These are phyloP conservation scores for Daktulosphaira vitifoliae DNA, from an alignment of 1,140 invertebrate genomes.

Conservation along the genomic window DNA sequence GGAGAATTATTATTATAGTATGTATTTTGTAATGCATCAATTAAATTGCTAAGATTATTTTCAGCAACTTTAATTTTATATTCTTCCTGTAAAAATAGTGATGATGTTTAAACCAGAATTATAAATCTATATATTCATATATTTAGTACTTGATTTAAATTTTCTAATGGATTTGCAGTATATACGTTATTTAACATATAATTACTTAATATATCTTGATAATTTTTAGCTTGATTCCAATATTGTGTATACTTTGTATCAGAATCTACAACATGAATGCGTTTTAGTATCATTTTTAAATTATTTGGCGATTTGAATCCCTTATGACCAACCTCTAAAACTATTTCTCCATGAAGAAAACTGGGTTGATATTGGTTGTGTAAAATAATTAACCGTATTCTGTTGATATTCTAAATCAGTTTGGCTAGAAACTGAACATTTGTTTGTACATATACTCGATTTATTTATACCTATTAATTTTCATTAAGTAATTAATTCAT, in stretches of 20 bases:
- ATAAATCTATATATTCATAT: not conserved
- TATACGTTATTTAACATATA: not conserved
- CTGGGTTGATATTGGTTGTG: too few relatives aligned
- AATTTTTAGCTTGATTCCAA: not conserved
- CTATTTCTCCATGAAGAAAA: too few relatives aligned
- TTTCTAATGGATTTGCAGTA: not conserved
- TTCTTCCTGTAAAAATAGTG: slow-evolving; percentile 3
- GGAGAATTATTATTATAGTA: not conserved
- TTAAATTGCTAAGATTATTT: slow-evolving; percentile 10
- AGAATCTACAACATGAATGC: too few relatives aligned
- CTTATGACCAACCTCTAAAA: too few relatives aligned
- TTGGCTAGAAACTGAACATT: slow-evolving; percentile 27
- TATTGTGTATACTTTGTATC: not conserved
- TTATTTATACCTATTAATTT: too few relatives aligned
- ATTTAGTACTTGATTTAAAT: slow-evolving; percentile 2
- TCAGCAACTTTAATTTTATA: slow-evolving; percentile 6
- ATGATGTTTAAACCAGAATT: not conserved
- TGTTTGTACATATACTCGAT: not conserved
- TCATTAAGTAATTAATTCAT: too few relatives aligned
- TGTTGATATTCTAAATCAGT: too few relatives aligned
- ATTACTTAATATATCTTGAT: not conserved
- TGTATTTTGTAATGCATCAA: not conserved
- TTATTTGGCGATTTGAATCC: too few relatives aligned
- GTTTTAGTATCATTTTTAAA: too few relatives aligned
- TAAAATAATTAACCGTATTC: too few relatives aligned